Percentiles rank a stretch among this genome's conserved stretches.
Conservation (phyloP, 2,888 invertebrate genomes). For the Gymnosoma rotundatum region DNA sequence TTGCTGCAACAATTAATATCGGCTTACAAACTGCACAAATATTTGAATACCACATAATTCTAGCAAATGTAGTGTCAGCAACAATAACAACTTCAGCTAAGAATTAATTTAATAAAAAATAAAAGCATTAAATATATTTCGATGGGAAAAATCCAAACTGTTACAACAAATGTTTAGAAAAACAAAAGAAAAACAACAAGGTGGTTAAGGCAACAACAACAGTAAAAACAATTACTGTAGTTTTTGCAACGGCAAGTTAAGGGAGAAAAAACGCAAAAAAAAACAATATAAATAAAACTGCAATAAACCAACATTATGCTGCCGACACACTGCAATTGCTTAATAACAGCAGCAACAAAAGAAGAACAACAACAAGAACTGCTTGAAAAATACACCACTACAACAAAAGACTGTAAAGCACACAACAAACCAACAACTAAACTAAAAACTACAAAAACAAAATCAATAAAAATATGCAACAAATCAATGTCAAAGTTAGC, state of each 20-base stretch:
- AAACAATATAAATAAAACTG: slow-evolving; percentile 26
- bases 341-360: slow-evolving; percentile 53
- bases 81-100: not conserved
- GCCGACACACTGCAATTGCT: slow-evolving; percentile 67
- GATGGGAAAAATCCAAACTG: slow-evolving; percentile 40
- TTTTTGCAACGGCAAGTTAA: slow-evolving; percentile 6
- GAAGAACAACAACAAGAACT: slow-evolving; percentile 18
- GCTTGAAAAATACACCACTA: slow-evolving; percentile 29
- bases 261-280: not conserved
- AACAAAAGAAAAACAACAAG: slow-evolving; percentile 7
- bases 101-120: slow-evolving; percentile 3
- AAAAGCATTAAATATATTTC: slow-evolving; percentile 17
- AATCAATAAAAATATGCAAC: slow-evolving; percentile 62
- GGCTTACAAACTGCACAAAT: slow-evolving; percentile 9
- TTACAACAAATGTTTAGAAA: slow-evolving; percentile 46
- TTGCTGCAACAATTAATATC: slow-evolving; percentile 42
- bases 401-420: slow-evolving; percentile 60
- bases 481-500: slow-evolving; percentile 49
- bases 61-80: not conserved
- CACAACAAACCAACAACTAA: slow-evolving; percentile 36
- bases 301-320: slow-evolving; percentile 67
- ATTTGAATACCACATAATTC: slow-evolving; percentile 43
- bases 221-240: slow-evolving; percentile 3
- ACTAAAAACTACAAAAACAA: slow-evolving; percentile 46
- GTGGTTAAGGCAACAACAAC: not conserved